Evolutionary conservation across 2,888 invertebrate species (phyloP).

Genomic region (Anticlea derivata): DNA sequence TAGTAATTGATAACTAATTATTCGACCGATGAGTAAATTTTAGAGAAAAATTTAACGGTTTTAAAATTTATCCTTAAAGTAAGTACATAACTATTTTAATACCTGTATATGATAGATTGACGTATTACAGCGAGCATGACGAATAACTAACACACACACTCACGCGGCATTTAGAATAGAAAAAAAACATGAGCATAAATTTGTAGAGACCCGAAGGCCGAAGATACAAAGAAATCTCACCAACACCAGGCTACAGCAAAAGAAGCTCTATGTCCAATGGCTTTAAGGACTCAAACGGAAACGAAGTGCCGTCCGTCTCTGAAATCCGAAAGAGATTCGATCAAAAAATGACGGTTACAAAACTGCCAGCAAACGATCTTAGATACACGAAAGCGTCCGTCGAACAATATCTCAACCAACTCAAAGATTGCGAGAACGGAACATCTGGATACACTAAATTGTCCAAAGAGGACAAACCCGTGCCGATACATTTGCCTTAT

Average conservation of each 20-base stretch:
- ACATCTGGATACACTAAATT: constrained; percentile 66
- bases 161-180: constrained; percentile 59
- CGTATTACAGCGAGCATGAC: constrained; percentile 58
- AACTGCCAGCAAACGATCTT: constrained; percentile 71
- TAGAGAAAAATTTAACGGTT: constrained; percentile 1
- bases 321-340: constrained; percentile 85
- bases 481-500: constrained; percentile 75
- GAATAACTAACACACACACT: constrained; percentile 80
- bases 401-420: constrained; percentile 69
- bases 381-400: constrained; percentile 62
- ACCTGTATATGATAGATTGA: constrained; percentile 6
- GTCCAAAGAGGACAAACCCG: constrained; percentile 71
- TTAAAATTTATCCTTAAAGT: neutral
- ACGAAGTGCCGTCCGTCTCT: constrained; percentile 82
- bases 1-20: neutral
- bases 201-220: constrained; percentile 77
- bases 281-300: constrained; percentile 84
- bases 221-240: constrained; percentile 71
- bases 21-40: neutral
- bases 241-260: constrained; percentile 66
- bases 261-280: constrained; percentile 70
- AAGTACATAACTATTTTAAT: neutral
- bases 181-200: constrained; percentile 60
- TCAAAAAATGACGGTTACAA: constrained; percentile 76
- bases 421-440: constrained; percentile 74